Conservation (phyloP, 1,140 invertebrate species). For the Drosophila burlai region DNA sequence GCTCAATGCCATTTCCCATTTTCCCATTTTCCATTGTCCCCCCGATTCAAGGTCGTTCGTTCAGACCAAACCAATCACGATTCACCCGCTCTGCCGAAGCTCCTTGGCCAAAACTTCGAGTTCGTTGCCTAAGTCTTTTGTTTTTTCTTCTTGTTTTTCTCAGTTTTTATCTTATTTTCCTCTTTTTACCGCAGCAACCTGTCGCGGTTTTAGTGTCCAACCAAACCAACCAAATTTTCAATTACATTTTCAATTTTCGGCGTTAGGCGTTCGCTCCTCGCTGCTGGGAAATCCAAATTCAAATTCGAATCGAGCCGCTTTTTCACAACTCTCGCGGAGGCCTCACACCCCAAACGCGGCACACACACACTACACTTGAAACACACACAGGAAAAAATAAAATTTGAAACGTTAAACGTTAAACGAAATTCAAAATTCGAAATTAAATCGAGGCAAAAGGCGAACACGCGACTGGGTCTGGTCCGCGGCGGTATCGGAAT, state of each 20-base stretch:
- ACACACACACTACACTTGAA: slow-evolving; percentile 5
- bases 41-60: slow-evolving; percentile 45
- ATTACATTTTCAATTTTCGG: slow-evolving; percentile 71
- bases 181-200: neutral
- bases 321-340: slow-evolving; percentile 51
- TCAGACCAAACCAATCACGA: slow-evolving; percentile 17
- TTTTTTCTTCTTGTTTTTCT: slow-evolving; percentile 1
- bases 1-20: neutral
- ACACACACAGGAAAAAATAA: slow-evolving; percentile 25
- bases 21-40: slow-evolving; percentile 9
- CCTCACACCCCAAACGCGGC: slow-evolving; percentile 19
- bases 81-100: slow-evolving; percentile 7
- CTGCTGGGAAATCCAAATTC: slow-evolving; percentile 18
- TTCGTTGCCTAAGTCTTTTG: slow-evolving; percentile 50
- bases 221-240: slow-evolving; percentile 48
- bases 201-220: neutral
- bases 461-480: slow-evolving; percentile 38
- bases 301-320: slow-evolving; percentile 32
- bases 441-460: slow-evolving; percentile 47
- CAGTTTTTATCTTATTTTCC: neutral
- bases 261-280: neutral
- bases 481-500: slow-evolving; percentile 7
- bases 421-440: slow-evolving; percentile 40
- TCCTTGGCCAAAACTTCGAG: neutral
- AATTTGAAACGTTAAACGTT: slow-evolving; percentile 1